Base-by-base conservation (phyloP, 2,888 invertebrate genomes). In the Heliconius sara region DNA sequence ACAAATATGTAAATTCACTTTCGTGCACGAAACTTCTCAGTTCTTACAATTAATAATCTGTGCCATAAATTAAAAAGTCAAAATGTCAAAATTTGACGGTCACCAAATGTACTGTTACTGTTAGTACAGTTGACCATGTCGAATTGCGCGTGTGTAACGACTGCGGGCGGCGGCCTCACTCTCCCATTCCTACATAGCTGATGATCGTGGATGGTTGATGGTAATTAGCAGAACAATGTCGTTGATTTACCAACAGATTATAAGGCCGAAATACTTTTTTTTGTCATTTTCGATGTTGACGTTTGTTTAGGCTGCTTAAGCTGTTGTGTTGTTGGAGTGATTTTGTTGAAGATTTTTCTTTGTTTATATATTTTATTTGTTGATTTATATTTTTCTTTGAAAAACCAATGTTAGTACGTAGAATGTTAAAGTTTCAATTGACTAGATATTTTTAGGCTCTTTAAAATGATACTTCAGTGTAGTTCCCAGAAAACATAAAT, bases 41-140 rank as follows among this genome's bases (percentile, higher is more conserved):
- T 91, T 92, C 84, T 83, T 84, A 86, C 87, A 86, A 87, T 85
- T 84, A 85, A 73, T 83, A 85, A 84, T 86, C 86, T 86, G 82
- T 86, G 86, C 68, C 76, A 77, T 79, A 79, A 78, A 82, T 82
- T 73, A 73, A 73, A 73, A 73, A 73, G 34, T 73, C 70, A 70
- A 82, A 82, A 80, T 83, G 85, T 86, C 87, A 87, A 87, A 85
- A 86, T 84, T 85, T 87, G 87, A 86, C 86, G 88, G 86, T 87
- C 85, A 87, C 86, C 88, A 87, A 85, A 83, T 87, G 82, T 80
- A 84, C 85, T 87, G 86, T 88, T 81, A 84, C 85, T 86, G 86
- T 88, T 91, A 89, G 90, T 90, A 92, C 91, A 93, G 92, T 91
- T 94, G 95, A 93, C 95, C 94, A 94, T 94, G 88, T 94, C 93